Conservation (phyloP, 1,140 invertebrate genomes). For the Palaemon carinicauda region DNA sequence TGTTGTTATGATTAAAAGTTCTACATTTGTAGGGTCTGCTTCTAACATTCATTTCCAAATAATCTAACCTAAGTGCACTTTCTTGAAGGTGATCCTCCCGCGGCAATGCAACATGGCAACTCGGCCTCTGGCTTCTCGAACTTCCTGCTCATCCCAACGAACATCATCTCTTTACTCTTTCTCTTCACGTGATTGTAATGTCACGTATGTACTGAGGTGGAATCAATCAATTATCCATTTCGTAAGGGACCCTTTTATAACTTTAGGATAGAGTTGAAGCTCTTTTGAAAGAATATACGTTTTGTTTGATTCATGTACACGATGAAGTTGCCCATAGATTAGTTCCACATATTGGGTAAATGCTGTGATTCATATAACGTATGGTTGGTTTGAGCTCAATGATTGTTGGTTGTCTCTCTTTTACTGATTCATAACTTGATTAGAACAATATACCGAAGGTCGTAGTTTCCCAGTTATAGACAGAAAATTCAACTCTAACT, state of each 20-base stretch:
- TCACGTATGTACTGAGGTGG: background rate
- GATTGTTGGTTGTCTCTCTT: too few species aligned
- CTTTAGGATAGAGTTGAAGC: background rate
- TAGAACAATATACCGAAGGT: too few species aligned
- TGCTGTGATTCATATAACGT: too few species aligned
- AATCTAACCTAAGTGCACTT: too few species aligned
- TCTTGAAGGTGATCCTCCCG: slow-evolving; percentile 14
- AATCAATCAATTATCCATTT: background rate
- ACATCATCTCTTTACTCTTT: slow-evolving; percentile 10
- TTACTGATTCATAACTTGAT: too few species aligned
- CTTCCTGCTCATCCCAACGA: slow-evolving; percentile 18
- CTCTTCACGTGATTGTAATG: slow-evolving; percentile 23
- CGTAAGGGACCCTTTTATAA: background rate
- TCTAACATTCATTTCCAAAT: background rate
- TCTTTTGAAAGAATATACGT: background rate
- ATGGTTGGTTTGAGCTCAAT: too few species aligned
- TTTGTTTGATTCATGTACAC: too few species aligned
- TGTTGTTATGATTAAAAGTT: background rate
- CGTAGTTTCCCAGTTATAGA: background rate
- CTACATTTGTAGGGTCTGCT: too few species aligned
- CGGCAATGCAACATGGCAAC: slow-evolving; percentile 42
- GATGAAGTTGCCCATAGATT: too few species aligned
- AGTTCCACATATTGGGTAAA: too few species aligned
- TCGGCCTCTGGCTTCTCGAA: background rate
- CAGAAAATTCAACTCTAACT: too few species aligned